These are phyloP conservation scores for Andrena bicolor DNA, from an alignment of 2,888 invertebrate species.

Conservation along the genomic window DNA sequence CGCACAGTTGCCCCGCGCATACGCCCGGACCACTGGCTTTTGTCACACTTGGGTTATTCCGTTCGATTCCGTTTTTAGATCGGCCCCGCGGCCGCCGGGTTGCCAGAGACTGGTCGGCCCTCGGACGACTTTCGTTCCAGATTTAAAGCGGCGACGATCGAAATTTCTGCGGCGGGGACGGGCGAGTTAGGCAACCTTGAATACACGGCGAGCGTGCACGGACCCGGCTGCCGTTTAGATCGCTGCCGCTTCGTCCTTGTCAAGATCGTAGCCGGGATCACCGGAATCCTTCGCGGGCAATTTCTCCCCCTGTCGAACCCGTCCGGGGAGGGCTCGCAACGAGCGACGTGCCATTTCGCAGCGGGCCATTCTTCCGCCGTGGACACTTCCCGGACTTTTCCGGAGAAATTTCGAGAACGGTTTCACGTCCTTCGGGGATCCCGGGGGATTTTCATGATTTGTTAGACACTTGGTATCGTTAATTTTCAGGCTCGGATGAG, in stretches of 20 bases:
- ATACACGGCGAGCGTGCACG: conserved; percentile 40
- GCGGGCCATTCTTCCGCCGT: not conserved
- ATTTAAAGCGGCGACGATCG: conserved; percentile 55
- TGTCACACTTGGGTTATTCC: conserved; percentile 49
- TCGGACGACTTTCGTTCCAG: conserved; percentile 71
- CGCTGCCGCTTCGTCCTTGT: conserved; percentile 53
- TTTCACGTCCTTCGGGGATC: not conserved
- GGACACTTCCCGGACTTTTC: not conserved
- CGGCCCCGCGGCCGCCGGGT: conserved; percentile 22
- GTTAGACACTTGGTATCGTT: no score
- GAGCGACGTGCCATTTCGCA: conserved; percentile 10
- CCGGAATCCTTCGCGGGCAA: conserved; percentile 16
- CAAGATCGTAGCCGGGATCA: conserved; percentile 46
- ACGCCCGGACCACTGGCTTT: conserved; percentile 4
- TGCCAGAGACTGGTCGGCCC: conserved; percentile 63
- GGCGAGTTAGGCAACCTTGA: conserved; percentile 60
- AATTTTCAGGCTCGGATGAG: no score
- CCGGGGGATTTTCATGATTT: no score
- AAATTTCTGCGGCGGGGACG: conserved; percentile 58
- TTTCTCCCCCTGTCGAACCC: conserved; percentile 34
- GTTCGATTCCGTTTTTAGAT: conserved; percentile 31
- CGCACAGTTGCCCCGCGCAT: not conserved
- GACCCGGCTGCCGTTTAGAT: conserved; percentile 32
- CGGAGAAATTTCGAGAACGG: not conserved
- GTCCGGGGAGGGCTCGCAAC: conserved; percentile 3